Conservation (phyloP, 2,888 invertebrate genomes). For the Trachelus stipa region DNA sequence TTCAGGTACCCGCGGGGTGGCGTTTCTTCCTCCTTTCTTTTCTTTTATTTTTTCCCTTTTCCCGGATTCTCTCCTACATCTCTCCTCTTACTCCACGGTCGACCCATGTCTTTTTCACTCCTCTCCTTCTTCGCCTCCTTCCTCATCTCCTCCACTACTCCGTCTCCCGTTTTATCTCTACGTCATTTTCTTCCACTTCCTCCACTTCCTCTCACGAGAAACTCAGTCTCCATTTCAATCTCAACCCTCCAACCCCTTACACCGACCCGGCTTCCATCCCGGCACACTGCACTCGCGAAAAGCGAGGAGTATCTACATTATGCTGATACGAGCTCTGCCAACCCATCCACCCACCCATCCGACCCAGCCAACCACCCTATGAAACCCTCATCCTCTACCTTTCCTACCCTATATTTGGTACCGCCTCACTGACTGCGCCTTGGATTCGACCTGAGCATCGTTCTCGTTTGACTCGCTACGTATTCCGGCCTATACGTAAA, state of each 20-base stretch:
- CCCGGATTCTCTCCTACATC: neutral
- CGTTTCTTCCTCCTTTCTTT: slow-evolving; percentile 41
- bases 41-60: neutral
- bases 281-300: slow-evolving; percentile 38
- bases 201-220: neutral
- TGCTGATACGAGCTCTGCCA: slow-evolving; percentile 48
- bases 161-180: neutral
- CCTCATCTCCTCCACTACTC: neutral
- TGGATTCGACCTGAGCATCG: slow-evolving; percentile 4
- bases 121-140: neutral
- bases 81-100: neutral
- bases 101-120: neutral
- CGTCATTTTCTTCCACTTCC: neutral
- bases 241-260: slow-evolving; percentile 37
- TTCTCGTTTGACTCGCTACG: neutral
- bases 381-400: neutral
- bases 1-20: slow-evolving; percentile 50
- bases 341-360: slow-evolving; percentile 38
- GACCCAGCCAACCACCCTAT: slow-evolving; percentile 28
- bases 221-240: slow-evolving; percentile 54
- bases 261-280: slow-evolving; percentile 27
- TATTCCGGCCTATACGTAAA: neutral
- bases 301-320: slow-evolving; percentile 55
- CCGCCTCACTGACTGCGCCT: slow-evolving; percentile 9
- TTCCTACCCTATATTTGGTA: slow-evolving; percentile 4